Base-by-base conservation (phyloP, 1,140 invertebrate species). In the Anastatus disparis region DNA sequence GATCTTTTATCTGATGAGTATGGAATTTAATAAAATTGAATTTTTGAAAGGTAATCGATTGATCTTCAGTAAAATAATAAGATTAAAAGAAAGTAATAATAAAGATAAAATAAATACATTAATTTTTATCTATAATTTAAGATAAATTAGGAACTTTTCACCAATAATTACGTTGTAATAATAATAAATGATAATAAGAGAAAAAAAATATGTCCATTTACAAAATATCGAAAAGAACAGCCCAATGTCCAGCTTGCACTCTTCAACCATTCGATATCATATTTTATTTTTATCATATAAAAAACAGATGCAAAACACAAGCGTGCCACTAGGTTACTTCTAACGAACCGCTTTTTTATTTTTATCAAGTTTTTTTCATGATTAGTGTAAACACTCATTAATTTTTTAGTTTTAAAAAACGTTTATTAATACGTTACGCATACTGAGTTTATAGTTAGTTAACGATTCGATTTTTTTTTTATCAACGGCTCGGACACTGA, bases 341-440 rank as follows among this genome's bases (percentile, higher is more conserved):
- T 61, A 53, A 53, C 31, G 31, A 52, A 61, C 66, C 46, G 29
- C 55, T 62, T 15, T 66, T 50, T 38, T 17, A n/a, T n/a, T n/a
- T n/a, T n/a, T n/a, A n/a, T n/a, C n/a, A n/a, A n/a, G n/a, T n/a
- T 29, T 31, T 31, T 29, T 44, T 26, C 22, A 50, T 26, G 46
- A 69, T 62, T 69, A 69, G 29, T 59, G 38, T n/a, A 68, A 61
- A 68, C 66, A 68, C 42, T 62, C 29, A 68, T 50, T 68, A 59
- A 56, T 56, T 53, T 53, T 66, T 48, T 62, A n/a, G 44, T n/a
- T n/a, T n/a, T 48, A 48, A 66, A 56, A 66, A 66, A 66, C n/a
- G 22, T 17, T 66, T 29, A 46, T 68, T 59, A 24, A 38, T 17
- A 59, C n/a, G n/a, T n/a, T 55, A 66, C 40, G 38, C 40, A 31